A percentile compares a stretch with the other conserved stretches of the same genome.
phyloP scores from a whole-genome alignment of 2,113 vertebrate genomes.

The Sylvia atricapilla region DNA sequence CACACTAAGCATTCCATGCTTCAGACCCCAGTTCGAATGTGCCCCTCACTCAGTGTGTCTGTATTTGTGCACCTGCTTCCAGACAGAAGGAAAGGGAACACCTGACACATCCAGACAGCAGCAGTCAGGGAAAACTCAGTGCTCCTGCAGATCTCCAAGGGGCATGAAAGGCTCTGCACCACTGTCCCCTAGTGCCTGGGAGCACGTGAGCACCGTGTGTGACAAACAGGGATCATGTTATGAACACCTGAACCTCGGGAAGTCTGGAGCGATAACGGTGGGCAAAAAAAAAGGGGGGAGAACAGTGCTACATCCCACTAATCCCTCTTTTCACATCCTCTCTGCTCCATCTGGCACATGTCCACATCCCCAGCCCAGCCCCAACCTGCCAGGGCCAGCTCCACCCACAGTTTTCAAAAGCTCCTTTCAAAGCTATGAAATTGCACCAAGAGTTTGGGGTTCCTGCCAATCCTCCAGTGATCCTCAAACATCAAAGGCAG shows the following conservation, averaged over 20 bases:
- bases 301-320: neutral
- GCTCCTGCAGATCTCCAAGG: neutral
- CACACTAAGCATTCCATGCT: neutral
- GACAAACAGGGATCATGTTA: neutral
- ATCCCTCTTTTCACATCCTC: neutral
- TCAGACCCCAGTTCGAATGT: neutral
- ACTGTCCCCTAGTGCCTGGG: neutral
- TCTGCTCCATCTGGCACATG: neutral
- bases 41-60: neutral
- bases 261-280: fast-evolving
- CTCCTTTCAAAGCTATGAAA: neutral
- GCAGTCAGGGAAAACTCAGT: neutral
- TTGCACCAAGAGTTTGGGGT: neutral
- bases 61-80: neutral
- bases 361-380: neutral
- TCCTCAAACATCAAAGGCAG: neutral
- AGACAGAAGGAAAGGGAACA: neutral
- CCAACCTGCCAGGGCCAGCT: neutral
- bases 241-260: neutral
- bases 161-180: neutral
- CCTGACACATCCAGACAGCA: neutral
- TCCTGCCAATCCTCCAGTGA: neutral
- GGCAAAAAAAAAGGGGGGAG: neutral
- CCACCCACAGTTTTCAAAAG: neutral
- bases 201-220: neutral